These are phyloP conservation scores for Montipora sp. DNA, from an alignment of 64 coral and sea anemone species.

Conservation along the genomic window DNA sequence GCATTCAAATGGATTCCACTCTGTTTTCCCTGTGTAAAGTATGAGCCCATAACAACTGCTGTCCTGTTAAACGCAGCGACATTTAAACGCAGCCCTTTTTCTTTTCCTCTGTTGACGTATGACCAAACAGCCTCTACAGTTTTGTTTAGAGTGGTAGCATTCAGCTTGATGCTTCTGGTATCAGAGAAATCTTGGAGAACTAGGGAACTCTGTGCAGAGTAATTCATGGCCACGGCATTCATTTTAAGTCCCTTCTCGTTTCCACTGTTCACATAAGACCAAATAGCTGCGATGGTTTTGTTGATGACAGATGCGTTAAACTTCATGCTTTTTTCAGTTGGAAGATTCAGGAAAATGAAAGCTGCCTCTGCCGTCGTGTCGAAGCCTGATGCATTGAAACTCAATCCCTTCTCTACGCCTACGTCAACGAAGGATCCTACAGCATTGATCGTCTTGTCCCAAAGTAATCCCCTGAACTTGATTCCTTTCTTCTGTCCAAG, in stretches of 20 bases:
- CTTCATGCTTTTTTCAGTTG: slow-evolving; percentile 36
- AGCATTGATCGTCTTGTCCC: slow-evolving; percentile 57
- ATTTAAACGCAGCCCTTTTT: slow-evolving; percentile 80
- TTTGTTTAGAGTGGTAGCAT: slow-evolving; percentile 28
- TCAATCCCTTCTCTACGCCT: slow-evolving; percentile 46
- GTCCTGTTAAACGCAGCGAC: slow-evolving; percentile 72
- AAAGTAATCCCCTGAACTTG: slow-evolving; percentile 71
- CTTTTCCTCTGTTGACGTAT: slow-evolving; percentile 68
- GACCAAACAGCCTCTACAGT: slow-evolving; percentile 53
- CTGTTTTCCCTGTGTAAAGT: slow-evolving; percentile 61
- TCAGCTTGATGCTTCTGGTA: slow-evolving; percentile 84
- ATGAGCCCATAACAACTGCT: slow-evolving; percentile 58
- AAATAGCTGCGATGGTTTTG: slow-evolving; percentile 24
- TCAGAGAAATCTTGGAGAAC: slow-evolving; percentile 74
- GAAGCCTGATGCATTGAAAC: slow-evolving; percentile 45
- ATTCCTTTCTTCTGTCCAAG: slow-evolving; percentile 69
- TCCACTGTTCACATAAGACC: slow-evolving; percentile 44
- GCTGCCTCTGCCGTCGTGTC: slow-evolving; percentile 28
- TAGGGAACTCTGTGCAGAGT: slow-evolving; percentile 52
- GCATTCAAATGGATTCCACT: slow-evolving; percentile 49
- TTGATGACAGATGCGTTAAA: slow-evolving; percentile 67
- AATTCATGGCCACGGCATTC: slow-evolving; percentile 71
- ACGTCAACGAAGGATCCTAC: slow-evolving; percentile 6
- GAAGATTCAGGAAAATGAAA: slow-evolving; percentile 29
- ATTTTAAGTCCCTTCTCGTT: slow-evolving; percentile 61